Evolutionary conservation across 2,888 invertebrate genomes (phyloP).

Genomic region (Tetragonisca angustula): DNA sequence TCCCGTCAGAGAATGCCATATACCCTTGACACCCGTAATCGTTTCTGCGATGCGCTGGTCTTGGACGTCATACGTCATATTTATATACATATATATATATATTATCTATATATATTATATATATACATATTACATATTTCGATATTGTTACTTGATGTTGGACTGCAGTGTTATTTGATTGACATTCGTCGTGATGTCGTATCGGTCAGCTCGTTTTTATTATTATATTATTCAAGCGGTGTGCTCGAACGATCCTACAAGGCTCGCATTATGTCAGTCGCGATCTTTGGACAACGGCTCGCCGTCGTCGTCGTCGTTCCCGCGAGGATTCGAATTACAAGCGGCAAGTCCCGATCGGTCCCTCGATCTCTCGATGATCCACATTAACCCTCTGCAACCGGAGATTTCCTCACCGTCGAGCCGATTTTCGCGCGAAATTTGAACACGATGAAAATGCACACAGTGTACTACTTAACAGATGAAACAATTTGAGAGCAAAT

Average conservation of each 20-base stretch:
- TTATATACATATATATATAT: conserved; percentile 58
- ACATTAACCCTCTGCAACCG: not conserved
- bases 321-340: conserved; percentile 57
- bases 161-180: conserved; percentile 72
- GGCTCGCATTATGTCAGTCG: conserved; percentile 51
- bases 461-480: no score
- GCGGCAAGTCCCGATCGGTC: not conserved
- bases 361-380: not conserved
- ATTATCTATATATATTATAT: conserved; percentile 54
- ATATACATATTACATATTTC: conserved; percentile 64
- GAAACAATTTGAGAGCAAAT: no score
- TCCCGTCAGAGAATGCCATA: conserved; percentile 68
- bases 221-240: conserved; percentile 61
- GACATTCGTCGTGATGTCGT: conserved; percentile 64
- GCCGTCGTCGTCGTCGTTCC: conserved; percentile 49
- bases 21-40: conserved; percentile 64
- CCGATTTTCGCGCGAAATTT: no score
- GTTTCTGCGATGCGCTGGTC: conserved; percentile 73
- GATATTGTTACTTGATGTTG: conserved; percentile 73
- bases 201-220: conserved; percentile 64
- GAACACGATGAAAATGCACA: no score
- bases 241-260: conserved; percentile 62
- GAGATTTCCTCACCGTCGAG: not conserved
- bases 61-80: conserved; percentile 71
- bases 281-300: conserved; percentile 47